phyloP scores from a whole-genome alignment of 30 jellyfish, hydroid and myxozoan species.

The Aurelia coerulea region DNA sequence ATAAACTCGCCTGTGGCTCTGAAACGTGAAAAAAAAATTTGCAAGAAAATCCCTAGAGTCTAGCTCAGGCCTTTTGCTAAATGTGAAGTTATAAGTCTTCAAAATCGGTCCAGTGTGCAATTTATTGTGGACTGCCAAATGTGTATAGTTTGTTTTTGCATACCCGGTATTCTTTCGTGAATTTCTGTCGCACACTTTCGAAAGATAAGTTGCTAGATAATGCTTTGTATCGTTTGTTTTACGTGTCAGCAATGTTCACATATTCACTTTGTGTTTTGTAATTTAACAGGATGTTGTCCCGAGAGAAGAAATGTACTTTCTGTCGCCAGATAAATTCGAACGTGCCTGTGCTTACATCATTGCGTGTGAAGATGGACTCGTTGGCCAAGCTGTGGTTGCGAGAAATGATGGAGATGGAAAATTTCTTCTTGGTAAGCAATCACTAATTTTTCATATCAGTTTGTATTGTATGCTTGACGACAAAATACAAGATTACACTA shows the following conservation, averaged over 20 bases:
- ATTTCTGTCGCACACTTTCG: too few species aligned
- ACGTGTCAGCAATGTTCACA: background rate
- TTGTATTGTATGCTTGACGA: background rate
- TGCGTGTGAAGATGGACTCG: conserved; percentile 87
- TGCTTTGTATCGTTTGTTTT: background rate
- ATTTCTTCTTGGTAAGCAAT: conserved; percentile 72
- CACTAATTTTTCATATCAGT: background rate
- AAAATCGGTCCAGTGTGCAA: too few species aligned
- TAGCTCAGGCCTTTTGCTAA: too few species aligned
- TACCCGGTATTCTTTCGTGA: too few species aligned
- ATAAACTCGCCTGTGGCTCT: too few species aligned
- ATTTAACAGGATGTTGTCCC: conserved; percentile 70
- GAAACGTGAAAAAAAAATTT: too few species aligned
- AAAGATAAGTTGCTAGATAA: background rate
- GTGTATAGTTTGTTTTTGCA: too few species aligned
- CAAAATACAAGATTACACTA: too few species aligned
- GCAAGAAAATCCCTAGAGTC: too few species aligned
- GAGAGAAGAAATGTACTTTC: conserved; percentile 83
- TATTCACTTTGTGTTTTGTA: background rate
- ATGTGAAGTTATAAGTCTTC: too few species aligned
- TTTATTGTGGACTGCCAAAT: too few species aligned
- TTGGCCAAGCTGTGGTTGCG: conserved; percentile 96
- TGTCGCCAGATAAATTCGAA: conserved; percentile 71
- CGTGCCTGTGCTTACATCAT: conserved; percentile 66
- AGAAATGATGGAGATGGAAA: conserved; percentile 85